Evolutionary conservation across 92 coral and sea anemone species (phyloP).

Genomic region (Palythoa heliodiscus): DNA sequence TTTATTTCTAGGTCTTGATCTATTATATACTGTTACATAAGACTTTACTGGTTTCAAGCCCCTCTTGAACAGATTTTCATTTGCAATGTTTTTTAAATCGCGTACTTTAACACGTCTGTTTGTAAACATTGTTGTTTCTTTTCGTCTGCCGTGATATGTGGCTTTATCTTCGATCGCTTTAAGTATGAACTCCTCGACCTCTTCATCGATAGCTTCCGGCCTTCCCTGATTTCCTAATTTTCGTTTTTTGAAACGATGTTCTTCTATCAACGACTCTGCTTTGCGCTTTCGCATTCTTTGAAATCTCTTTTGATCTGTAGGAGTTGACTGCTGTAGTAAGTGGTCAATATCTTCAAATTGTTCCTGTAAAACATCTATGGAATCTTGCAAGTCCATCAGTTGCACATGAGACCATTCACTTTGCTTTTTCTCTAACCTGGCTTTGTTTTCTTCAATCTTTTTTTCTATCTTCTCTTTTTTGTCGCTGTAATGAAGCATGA

Average conservation of each 20-base stretch:
- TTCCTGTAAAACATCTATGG: slow-evolving; percentile 39
- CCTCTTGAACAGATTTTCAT: slow-evolving; percentile 9
- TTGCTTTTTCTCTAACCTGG: slow-evolving; percentile 24
- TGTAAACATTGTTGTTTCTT: slow-evolving; percentile 59
- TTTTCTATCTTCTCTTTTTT: slow-evolving; percentile 34
- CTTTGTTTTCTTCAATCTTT: slow-evolving; percentile 28
- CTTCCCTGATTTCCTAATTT: slow-evolving; percentile 42
- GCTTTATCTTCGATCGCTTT: slow-evolving; percentile 62
- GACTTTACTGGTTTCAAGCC: slow-evolving; percentile 4
- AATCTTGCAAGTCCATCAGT: slow-evolving; percentile 40
- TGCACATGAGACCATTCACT: slow-evolving; percentile 25
- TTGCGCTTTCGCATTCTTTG: slow-evolving; percentile 50
- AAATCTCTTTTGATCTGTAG: slow-evolving; percentile 27
- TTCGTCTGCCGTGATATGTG: slow-evolving; percentile 57
- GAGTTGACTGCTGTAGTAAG: slow-evolving; percentile 26
- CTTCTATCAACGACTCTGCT: slow-evolving; percentile 42
- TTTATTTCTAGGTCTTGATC: slow-evolving; percentile 30
- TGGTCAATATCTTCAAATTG: slow-evolving; percentile 17
- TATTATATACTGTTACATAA: not conserved
- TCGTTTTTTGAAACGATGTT: slow-evolving; percentile 42
- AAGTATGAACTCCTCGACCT: slow-evolving; percentile 45
- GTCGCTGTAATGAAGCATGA: slow-evolving; percentile 27
- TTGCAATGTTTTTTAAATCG: slow-evolving; percentile 27
- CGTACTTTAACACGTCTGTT: slow-evolving; percentile 53
- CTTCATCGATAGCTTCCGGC: slow-evolving; percentile 42